These are phyloP conservation scores for Zaprionus lachaisei DNA, from an alignment of 1,140 invertebrate species.

Conservation along the genomic window DNA sequence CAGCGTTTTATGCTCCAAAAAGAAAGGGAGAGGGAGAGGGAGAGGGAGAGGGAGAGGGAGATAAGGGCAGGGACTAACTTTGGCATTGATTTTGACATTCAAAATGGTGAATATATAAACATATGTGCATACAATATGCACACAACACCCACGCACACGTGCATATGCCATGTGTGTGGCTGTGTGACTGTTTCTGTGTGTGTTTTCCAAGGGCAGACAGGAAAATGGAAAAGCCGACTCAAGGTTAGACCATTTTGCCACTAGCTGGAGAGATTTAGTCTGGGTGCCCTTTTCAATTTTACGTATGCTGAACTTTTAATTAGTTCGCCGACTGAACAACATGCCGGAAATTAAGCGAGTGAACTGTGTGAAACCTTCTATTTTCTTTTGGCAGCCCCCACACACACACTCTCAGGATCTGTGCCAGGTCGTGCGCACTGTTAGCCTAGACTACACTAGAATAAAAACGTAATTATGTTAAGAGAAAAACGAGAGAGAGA, in stretches of 20 bases:
- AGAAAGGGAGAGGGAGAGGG: background rate
- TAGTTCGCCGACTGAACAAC: slow-evolving; percentile 72
- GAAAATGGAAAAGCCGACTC: slow-evolving; percentile 37
- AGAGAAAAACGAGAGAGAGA: background rate
- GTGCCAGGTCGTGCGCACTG: background rate
- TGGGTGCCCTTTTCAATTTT: slow-evolving; percentile 56
- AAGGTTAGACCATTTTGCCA: slow-evolving; percentile 46
- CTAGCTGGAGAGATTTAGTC: slow-evolving; percentile 43
- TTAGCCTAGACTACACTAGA: slow-evolving; percentile 28
- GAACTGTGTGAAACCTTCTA: slow-evolving; percentile 48
- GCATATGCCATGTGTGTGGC: background rate
- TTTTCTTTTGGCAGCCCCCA: slow-evolving; percentile 44
- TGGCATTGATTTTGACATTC: slow-evolving; percentile 50
- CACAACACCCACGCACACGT: background rate
- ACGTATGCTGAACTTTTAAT: slow-evolving; percentile 76
- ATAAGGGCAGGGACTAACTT: background rate
- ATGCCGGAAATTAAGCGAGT: slow-evolving; percentile 77
- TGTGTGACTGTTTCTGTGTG: background rate
- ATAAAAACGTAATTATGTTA: slow-evolving; percentile 56
- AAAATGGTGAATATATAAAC: slow-evolving; percentile 5
- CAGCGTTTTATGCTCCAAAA: background rate
- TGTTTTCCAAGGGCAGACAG: slow-evolving; percentile 35
- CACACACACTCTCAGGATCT: slow-evolving; percentile 14
- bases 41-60: background rate
- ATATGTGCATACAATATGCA: background rate